Base-by-base conservation (phyloP, 2,888 invertebrate genomes). In the Julus scanicus region DNA sequence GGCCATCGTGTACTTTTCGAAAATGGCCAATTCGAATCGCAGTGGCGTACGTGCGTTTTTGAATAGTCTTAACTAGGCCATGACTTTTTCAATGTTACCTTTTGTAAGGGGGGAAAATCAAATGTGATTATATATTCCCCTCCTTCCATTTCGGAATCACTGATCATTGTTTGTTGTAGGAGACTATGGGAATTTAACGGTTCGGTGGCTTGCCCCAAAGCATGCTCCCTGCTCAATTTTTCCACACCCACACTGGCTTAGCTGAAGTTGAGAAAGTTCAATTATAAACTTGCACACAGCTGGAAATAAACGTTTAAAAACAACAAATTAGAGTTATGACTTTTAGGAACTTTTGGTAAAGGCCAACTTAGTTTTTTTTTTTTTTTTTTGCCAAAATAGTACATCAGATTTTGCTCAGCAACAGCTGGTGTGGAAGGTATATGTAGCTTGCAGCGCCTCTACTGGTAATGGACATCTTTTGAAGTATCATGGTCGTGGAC, bases 41-140 rank as follows among this genome's bases (percentile, higher is more conserved):
- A 57, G 53, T 11, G 53, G 57, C 57, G 57, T 57, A 57, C 57
- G 57, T 57, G 57, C 57, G 57, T n/a, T 57, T 57, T 57, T 57
- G 57, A 57, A 57, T 57, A 57, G 57, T 57, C 57, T n/a, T 17
- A 57, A 57, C 57, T 57, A 57, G 57, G 57, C 57, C 57, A 57
- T 15, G 57, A 57, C n/a, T 57, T 57, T 57, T 57, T 57, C 57
- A 57, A 57, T 57, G 57, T 57, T 57, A 57, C 57, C 57, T n/a
- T 17, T 57, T 57, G 57, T 57, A 17, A 17, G 53, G 57, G 17
- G 57, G 57, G n/a, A 5, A 17, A 57, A 57, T 57, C n/a, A n/a
- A 57, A 57, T 57, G 57, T 17, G 57, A 57, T 57, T 57, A 57
- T n/a, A 53, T 53, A 53, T 57, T 5, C 57, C 57, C 57, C 57